Evolutionary conservation across 30 jellyfish, hydroid and myxozoan genomes (phyloP).

Genomic region (Aurelia aurita): DNA sequence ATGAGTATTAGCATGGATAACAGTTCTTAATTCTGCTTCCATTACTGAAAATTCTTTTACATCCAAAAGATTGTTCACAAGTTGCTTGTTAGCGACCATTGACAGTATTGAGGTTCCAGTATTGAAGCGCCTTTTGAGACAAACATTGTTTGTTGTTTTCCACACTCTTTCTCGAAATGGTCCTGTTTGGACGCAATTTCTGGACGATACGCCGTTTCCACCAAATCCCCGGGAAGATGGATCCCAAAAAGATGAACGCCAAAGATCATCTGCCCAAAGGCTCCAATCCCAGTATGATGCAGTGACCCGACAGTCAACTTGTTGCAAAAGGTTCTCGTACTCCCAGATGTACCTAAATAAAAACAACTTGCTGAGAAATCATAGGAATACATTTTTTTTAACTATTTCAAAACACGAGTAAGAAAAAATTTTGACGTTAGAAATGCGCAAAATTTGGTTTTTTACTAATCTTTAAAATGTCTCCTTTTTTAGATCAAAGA

Average conservation of each 20-base stretch:
- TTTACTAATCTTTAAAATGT: too few species aligned
- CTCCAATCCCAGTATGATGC: conserved; percentile 90
- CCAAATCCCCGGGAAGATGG: conserved; percentile 29
- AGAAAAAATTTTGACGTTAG: too few species aligned
- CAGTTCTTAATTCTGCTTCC: too few species aligned
- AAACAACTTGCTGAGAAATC: too few species aligned
- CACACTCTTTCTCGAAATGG: conserved; percentile 47
- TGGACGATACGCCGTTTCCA: too few species aligned
- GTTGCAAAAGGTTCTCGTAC: conserved; percentile 56
- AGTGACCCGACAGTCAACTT: conserved; percentile 71
- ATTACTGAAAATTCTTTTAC: too few species aligned
- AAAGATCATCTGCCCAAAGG: conserved; percentile 28
- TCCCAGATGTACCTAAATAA: conserved; percentile 8
- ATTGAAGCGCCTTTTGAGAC: conserved; percentile 39
- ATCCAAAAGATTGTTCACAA: conserved; percentile 19
- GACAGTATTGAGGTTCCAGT: conserved; percentile 36
- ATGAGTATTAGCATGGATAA: too few species aligned
- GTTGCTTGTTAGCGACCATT: too few species aligned
- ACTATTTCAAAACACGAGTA: too few species aligned
- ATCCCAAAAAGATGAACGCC: conserved; percentile 33
- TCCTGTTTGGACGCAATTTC: conserved; percentile 38
- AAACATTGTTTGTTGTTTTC: conserved; percentile 16
- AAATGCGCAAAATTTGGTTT: too few species aligned
- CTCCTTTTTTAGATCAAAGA: too few species aligned
- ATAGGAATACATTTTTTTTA: too few species aligned